phyloP scores from a whole-genome alignment of 2,888 invertebrate genomes.

The Spialia ferax region DNA sequence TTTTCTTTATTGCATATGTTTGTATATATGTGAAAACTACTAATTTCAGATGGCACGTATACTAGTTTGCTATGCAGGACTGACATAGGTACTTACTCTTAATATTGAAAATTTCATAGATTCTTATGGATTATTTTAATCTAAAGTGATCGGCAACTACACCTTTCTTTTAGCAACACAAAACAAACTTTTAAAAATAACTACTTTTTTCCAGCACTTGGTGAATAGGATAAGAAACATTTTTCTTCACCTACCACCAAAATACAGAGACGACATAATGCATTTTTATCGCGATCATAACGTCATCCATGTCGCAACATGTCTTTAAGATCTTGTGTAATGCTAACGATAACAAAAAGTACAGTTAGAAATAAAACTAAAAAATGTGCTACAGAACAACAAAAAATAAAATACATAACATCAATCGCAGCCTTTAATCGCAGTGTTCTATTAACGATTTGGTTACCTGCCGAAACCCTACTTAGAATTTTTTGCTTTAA shows the following conservation, averaged over 20 bases:
- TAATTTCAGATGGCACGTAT: too few species aligned
- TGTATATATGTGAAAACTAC: too few species aligned
- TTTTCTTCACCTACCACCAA: not conserved
- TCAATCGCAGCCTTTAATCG: conserved; percentile 71
- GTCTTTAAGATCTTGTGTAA: conserved; percentile 33
- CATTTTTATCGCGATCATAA: conserved; percentile 17
- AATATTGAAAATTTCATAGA: too few species aligned
- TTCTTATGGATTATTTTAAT: too few species aligned
- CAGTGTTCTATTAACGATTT: conserved; percentile 74
- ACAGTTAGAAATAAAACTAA: conserved; percentile 67
- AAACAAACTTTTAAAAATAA: not conserved
- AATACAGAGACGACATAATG: not conserved
- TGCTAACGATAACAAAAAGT: conserved; percentile 50
- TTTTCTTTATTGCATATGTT: too few species aligned
- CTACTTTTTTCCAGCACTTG: not conserved
- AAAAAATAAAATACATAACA: conserved; percentile 64
- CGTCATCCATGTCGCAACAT: conserved; percentile 44
- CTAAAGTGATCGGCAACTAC: too few species aligned
- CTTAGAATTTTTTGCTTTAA: conserved; percentile 65
- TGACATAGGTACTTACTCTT: too few species aligned
- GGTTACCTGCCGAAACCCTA: conserved; percentile 76
- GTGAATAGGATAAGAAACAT: not conserved
- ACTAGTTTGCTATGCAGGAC: too few species aligned
- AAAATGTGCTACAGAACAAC: conserved; percentile 63
- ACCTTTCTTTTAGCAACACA: not conserved